Evolutionary conservation across 2,888 invertebrate species (phyloP).

Genomic region (Amphimallon solstitiale): DNA sequence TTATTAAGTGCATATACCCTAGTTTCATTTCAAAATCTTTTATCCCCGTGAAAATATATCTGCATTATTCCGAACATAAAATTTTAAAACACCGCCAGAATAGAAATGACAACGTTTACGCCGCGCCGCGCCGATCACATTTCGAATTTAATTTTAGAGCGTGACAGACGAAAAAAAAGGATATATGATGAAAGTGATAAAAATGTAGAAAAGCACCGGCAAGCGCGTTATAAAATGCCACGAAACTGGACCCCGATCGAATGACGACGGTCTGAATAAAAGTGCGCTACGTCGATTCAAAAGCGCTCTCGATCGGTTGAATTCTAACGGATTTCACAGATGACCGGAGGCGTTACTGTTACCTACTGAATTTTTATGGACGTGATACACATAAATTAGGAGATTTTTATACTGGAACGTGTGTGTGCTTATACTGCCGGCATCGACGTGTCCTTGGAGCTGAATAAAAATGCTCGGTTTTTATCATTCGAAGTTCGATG

Average conservation of each 20-base stretch:
- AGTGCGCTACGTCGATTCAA: slow-evolving; percentile 26
- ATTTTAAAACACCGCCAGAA: too few species aligned
- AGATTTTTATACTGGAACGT: slow-evolving; percentile 7
- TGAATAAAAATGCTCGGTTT: too few species aligned
- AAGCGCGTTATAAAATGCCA: slow-evolving; percentile 8
- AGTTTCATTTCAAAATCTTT: too few species aligned
- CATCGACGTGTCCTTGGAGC: too few species aligned
- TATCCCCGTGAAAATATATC: too few species aligned
- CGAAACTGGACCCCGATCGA: slow-evolving; percentile 12
- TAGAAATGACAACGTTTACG: too few species aligned
- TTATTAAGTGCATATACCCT: too few species aligned
- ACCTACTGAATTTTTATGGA: slow-evolving; percentile 23
- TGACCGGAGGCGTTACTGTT: slow-evolving; percentile 29
- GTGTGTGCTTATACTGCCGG: not conserved
- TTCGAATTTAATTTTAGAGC: too few species aligned
- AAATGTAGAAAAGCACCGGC: slow-evolving; percentile 22
- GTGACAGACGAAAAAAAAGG: too few species aligned
- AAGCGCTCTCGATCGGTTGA: slow-evolving; percentile 26
- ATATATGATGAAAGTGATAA: slow-evolving; percentile 22
- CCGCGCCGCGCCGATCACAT: too few species aligned
- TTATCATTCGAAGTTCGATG: too few species aligned
- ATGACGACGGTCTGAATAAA: slow-evolving; percentile 24
- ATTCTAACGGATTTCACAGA: slow-evolving; percentile 25
- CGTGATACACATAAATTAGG: slow-evolving; percentile 31
- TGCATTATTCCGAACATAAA: too few species aligned